Conservation (phyloP, 2,797 vertebrate genomes). For the Amazona finschi region DNA sequence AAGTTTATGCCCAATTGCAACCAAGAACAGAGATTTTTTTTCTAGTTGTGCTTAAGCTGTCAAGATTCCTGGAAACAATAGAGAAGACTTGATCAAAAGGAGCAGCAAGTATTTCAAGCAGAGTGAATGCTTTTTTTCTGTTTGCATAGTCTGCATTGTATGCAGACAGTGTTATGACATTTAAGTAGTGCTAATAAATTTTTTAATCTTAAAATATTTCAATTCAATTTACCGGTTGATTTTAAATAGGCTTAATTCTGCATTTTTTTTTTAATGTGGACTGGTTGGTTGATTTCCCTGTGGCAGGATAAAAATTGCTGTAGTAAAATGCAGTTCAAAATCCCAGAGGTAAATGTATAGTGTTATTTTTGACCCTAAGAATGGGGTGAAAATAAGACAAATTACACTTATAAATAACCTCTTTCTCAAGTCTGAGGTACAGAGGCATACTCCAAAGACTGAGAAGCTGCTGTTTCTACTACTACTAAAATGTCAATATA, state of each 20-base stretch:
- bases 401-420: background rate
- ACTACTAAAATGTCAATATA: background rate
- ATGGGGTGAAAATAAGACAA: background rate
- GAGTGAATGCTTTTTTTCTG: background rate
- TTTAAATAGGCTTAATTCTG: background rate
- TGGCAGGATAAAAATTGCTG: background rate
- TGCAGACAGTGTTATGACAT: background rate
- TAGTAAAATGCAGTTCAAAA: background rate
- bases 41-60: background rate
- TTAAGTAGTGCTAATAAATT: background rate
- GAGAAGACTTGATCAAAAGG: background rate
- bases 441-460: background rate
- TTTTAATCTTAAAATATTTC: background rate
- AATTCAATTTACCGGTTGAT: background rate
- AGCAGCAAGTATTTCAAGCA: background rate
- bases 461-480: background rate
- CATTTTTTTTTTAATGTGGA: background rate
- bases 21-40: background rate
- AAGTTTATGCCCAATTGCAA: background rate
- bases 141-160: background rate
- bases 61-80: background rate
- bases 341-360: background rate
- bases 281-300: background rate
- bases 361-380: background rate
- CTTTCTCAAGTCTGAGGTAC: background rate